Evolutionary conservation across 1,140 invertebrate genomes (phyloP).

Genomic region (Scylla paramamosain): DNA sequence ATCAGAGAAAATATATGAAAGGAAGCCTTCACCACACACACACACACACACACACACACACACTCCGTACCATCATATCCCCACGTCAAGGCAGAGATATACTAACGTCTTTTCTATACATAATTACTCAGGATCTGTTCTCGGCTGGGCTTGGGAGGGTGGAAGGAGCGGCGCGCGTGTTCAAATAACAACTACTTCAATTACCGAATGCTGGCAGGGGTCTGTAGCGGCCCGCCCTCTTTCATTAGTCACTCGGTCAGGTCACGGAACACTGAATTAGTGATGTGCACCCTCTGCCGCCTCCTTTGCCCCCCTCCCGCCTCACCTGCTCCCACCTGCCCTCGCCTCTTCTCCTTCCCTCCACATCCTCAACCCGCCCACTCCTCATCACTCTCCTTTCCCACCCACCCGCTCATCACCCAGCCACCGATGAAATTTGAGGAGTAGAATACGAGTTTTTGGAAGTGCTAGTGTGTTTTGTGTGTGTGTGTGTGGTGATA

Average conservation of each 20-base stretch:
- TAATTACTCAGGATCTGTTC: background rate
- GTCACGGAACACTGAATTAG: background rate
- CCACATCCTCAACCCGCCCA: background rate
- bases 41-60: conserved; percentile 51
- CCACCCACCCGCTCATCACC: background rate
- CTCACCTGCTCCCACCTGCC: background rate
- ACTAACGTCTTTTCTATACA: conserved; percentile 15
- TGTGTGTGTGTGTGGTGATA: too few species aligned
- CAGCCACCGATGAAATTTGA: background rate
- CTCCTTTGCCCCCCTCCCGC: background rate
- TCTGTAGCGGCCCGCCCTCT: background rate
- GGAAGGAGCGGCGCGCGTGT: background rate
- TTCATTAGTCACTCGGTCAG: conserved; percentile 21
- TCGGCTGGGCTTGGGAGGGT: background rate
- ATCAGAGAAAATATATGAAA: background rate
- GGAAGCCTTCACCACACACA: conserved; percentile 6
- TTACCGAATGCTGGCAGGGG: background rate
- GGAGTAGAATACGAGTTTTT: background rate
- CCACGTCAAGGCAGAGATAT: background rate
- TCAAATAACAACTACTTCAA: conserved; percentile 16
- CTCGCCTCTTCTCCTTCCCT: background rate
- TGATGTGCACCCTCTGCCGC: background rate
- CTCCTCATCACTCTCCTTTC: background rate
- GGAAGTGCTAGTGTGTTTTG: too few species aligned
- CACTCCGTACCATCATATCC: background rate